Evolutionary conservation across 2,888 invertebrate species (phyloP).

Genomic region (Timandra comae): DNA sequence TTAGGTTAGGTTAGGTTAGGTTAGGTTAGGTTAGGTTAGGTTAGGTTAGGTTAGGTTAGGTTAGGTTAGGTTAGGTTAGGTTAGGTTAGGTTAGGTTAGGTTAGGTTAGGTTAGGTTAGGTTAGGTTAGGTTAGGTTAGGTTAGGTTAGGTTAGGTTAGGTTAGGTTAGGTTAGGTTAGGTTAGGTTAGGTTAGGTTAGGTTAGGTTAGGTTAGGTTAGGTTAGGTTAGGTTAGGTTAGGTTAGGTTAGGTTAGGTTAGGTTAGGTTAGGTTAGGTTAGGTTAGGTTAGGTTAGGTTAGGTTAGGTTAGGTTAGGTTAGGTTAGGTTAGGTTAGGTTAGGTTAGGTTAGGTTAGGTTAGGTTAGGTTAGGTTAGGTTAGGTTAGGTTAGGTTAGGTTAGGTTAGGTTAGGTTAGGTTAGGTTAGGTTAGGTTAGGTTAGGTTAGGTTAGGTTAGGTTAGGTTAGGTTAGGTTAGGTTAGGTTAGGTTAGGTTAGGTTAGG

Average conservation of each 20-base stretch:
- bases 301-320: slow-evolving; percentile 4
- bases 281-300: slow-evolving; percentile 4
- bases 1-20: slow-evolving; percentile 4
- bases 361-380: slow-evolving; percentile 4
- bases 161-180: slow-evolving; percentile 4
- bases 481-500: slow-evolving; percentile 4
- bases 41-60: slow-evolving; percentile 4
- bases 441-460: slow-evolving; percentile 4
- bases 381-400: slow-evolving; percentile 4
- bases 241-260: slow-evolving; percentile 4
- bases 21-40: slow-evolving; percentile 4
- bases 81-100: slow-evolving; percentile 4
- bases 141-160: slow-evolving; percentile 4
- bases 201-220: slow-evolving; percentile 4
- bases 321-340: slow-evolving; percentile 4
- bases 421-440: slow-evolving; percentile 4
- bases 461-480: slow-evolving; percentile 4
- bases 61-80: slow-evolving; percentile 4
- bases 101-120: slow-evolving; percentile 4
- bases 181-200: slow-evolving; percentile 4
- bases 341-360: slow-evolving; percentile 4
- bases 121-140: slow-evolving; percentile 4
- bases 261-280: slow-evolving; percentile 4
- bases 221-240: slow-evolving; percentile 4
- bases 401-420: slow-evolving; percentile 4